Evolutionary conservation across 2,113 vertebrate species (phyloP), one percentile per base, ranked within the genome.

Genomic region (Turdus rufiventris): DNA sequence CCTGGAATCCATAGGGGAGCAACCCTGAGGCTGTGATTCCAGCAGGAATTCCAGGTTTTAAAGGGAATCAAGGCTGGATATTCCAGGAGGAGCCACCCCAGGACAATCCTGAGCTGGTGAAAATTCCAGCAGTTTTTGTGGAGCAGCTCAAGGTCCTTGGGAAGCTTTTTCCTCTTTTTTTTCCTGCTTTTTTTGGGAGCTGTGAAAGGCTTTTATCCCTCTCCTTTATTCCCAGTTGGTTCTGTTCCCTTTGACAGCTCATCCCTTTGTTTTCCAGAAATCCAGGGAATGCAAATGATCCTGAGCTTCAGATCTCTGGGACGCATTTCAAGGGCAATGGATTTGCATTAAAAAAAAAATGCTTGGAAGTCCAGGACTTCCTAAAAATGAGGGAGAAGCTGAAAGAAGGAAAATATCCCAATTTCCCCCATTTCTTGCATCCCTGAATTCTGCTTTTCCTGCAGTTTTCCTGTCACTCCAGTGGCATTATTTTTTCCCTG

Each of bases 61-160:
- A 36, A 36, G 47, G 81, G 74, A 62, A 56, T 4, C 6, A 29
- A 3, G 0, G 1, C 2, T 18, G 20, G 15, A 18, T 57, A 2
- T 56, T 51, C 15, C 61, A 33, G 53, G 38, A 66, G 68, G 29
- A 83, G 54, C 29, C 28, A 6, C 29, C 15, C n/a, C 70, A 16
- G 12, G 20, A 0, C 1, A 2, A 13, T 65, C 40, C 57, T 3
- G 18, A 75, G 57, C 61, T 26, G 23, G 24, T 42, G 33, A 23
- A 31, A 58, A 42, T 45, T 86, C 76, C 56, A n/a, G 47, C 7
- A 51, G 38, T 50, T 33, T 47, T 74, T 70, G 23, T 14, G 48
- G 43, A 58, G 24, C 54, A 43, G 43, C 45, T 72, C 60, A 36
- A 86, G 63, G 63, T 45, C 54, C 18, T n/a, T 75, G 36, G 81